Percentiles rank a stretch among this genome's conserved stretches.
Evolutionary conservation across 2,113 vertebrate species (phyloP).

Genomic region (Vidua chalybeata): DNA sequence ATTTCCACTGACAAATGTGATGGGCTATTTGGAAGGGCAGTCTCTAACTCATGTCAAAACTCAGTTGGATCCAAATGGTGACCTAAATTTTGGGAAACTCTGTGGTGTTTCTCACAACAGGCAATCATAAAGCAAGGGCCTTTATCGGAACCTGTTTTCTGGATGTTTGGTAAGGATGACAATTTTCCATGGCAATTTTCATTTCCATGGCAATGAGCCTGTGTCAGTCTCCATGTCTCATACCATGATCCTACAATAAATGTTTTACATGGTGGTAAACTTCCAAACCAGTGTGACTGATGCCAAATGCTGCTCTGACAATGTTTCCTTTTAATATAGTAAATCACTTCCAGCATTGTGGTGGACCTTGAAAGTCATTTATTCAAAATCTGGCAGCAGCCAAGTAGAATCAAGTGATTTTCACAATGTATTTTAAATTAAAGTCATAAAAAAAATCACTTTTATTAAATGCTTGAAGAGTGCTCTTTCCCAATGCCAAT

Average conservation of each 20-base stretch:
- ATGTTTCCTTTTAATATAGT: background rate
- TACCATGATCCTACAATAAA: background rate
- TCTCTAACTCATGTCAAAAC: background rate
- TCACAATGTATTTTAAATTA: constrained; percentile 68
- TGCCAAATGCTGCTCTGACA: background rate
- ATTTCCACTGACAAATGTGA: background rate
- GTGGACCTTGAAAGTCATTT: constrained; percentile 1
- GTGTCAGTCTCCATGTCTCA: background rate
- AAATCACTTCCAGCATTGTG: constrained; percentile 30
- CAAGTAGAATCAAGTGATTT: constrained; percentile 47
- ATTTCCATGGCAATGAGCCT: background rate
- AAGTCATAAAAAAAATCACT: constrained; percentile 63
- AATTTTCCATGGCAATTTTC: background rate
- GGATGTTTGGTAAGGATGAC: background rate
- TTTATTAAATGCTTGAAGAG: constrained; percentile 52
- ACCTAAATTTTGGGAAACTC: background rate
- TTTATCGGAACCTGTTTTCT: background rate
- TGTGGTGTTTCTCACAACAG: background rate
- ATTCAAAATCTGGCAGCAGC: constrained; percentile 47
- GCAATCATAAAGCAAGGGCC: background rate
- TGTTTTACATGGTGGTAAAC: background rate
- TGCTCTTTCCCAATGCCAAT: background rate
- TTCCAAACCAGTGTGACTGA: background rate
- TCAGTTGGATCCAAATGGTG: background rate
- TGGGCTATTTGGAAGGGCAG: background rate